Evolutionary conservation across 2,888 invertebrate genomes (phyloP), one percentile per base, ranked within the genome.

Genomic region (Omphaloscelis lunosa): DNA sequence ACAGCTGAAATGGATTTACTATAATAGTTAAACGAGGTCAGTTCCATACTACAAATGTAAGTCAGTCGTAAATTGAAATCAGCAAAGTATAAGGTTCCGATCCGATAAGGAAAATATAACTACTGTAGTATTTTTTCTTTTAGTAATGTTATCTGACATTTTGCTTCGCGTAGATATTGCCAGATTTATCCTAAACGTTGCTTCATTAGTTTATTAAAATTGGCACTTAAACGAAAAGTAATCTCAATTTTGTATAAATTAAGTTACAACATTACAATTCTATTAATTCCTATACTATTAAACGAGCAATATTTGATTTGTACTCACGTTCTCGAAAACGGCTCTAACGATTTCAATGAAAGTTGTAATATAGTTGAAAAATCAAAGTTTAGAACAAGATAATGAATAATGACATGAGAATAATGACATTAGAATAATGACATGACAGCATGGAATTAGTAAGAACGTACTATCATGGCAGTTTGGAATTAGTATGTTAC

Each of bases 1-100:
- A 34, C 69, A 56, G 56, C 39, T 72, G 71, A 72, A 84, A 65
- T 69, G 51, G 45, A 69, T 84, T 79, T 75, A 80, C 63, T 75
- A 72, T 66, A 75, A 84, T 84, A 75, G 82, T 83, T 72, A 62
- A 80, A 69, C 82, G 53, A 84, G 84, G 84, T 83, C 84, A 83
- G 82, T 75, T 84, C 58, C 66, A 23, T 51, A 62, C 62, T 61
- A 72, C 53, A 41, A 62, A 65, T 23, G 65, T 41, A 58, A 58
- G 23, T 71, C 48, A 41, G 56, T 41, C 48, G 29, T 78, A 72
- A 58, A 65, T 73, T 73, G 58, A 80, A 80, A 59, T 80, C 74
- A 29, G 65, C 29, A n/a, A 20, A 51, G 34, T 59, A 5, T 27
- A 53, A n/a, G n/a, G 17, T 29, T 62, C 23, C 17, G 12, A 58